Base-by-base conservation (phyloP, 2,888 invertebrate genomes). In the Thelaira solivaga region DNA sequence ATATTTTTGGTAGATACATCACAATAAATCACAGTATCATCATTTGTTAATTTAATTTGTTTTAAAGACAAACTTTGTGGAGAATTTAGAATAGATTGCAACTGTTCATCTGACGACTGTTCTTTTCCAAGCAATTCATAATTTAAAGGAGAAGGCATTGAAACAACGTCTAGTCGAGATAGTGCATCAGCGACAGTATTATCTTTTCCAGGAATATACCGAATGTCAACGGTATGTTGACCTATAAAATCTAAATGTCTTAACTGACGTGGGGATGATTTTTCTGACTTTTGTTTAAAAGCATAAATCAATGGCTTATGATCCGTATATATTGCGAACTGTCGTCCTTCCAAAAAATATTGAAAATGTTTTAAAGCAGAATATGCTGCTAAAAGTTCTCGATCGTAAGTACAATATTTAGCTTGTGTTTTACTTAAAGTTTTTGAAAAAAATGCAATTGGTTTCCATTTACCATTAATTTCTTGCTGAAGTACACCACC, bases 391-490 rank as follows among this genome's bases (percentile, higher is more conserved):
- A 88, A 80, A 0, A 89, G 82, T 77, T 88, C 87, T 7, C 87
- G 39, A 65, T 89, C 88, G 75, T 88, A 89, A 22, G 84, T 84
- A 11, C 86, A 85, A 51, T 88, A 89, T 4, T 85, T 87, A 7
- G 41, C 51, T 73, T 89, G 85, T 0, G 86, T 69, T 5, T 83
- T 67, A 20, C 74, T 82, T 2, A 89, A 77, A 43, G 86, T 87
- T 51, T 80, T 80, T 3, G 87, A 88, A 62, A 85, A 89, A 74
- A 88, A 89, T 0, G 85, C 85, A 4, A 89, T 72, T 0, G 88
- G 88, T 78, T 87, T n/a, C n/a, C n/a, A n/a, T n/a, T n/a, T n/a
- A n/a, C n/a, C n/a, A n/a, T n/a, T n/a, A n/a, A n/a, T n/a, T n/a
- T n/a, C n/a, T n/a, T n/a, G n/a, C n/a, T n/a, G n/a, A n/a, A n/a